A percentile compares a stretch with the other conserved stretches of the same genome.
These are phyloP conservation scores for Acanthococcus lagerstroemiae DNA, from an alignment of 2,888 invertebrate genomes.

Conservation along the genomic window DNA sequence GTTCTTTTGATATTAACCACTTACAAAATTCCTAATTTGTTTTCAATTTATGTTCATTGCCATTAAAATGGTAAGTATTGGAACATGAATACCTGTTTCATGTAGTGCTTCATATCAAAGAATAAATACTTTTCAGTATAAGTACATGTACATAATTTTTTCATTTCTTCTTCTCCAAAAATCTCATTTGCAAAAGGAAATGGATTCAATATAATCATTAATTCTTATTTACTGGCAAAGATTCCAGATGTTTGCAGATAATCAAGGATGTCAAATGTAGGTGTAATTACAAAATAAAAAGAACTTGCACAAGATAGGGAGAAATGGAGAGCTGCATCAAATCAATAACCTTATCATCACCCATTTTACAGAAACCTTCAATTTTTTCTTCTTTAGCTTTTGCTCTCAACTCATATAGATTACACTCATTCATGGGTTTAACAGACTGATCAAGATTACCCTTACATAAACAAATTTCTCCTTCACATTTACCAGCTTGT, in stretches of 20 bases:
- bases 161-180: background rate
- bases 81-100: constrained; percentile 1
- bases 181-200: no score
- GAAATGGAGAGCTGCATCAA: no score
- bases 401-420: constrained; percentile 6
- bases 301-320: no score
- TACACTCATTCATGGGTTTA: constrained; percentile 15
- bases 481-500: background rate
- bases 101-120: constrained; percentile 33
- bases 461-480: constrained; percentile 10
- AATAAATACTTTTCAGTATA: constrained; percentile 32
- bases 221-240: constrained; percentile 15
- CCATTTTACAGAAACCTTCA: background rate
- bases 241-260: no score
- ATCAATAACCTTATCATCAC: no score
- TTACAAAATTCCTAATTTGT: constrained; percentile 9
- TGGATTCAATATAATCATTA: constrained; percentile 3
- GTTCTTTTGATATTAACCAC: constrained; percentile 6
- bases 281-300: no score
- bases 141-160: constrained; percentile 8
- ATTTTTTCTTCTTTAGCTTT: constrained; percentile 7
- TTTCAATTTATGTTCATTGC: background rate
- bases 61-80: background rate
- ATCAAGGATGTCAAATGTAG: no score
- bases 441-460: constrained; percentile 8